Evolutionary conservation across 92 coral and sea anemone genomes (phyloP).

Genomic region (Zoanthus gigantus): DNA sequence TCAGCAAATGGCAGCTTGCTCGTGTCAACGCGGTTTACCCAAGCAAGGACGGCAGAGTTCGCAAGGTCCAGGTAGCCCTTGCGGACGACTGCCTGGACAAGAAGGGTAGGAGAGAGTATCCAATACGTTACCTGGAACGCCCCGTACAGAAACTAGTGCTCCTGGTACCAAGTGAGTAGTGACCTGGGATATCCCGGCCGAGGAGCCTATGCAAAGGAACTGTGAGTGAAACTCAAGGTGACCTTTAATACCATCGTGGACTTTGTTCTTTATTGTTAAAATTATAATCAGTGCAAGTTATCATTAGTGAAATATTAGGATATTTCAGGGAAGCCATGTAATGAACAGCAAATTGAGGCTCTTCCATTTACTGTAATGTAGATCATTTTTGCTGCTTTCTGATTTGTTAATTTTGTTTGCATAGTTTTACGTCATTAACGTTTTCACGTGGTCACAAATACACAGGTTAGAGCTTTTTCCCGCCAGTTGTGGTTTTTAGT

Average conservation of each 20-base stretch:
- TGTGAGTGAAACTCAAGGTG: not conserved
- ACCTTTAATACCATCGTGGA: too few species aligned
- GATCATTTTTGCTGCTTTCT: not conserved
- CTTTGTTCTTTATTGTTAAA: too few species aligned
- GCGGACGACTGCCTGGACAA: conserved; percentile 56
- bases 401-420: not conserved
- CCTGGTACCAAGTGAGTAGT: conserved; percentile 20
- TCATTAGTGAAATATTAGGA: conserved; percentile 3
- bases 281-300: not conserved
- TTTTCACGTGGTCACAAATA: too few species aligned
- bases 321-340: conserved; percentile 31
- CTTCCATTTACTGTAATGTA: not conserved
- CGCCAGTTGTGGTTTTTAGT: too few species aligned
- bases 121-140: conserved; percentile 46
- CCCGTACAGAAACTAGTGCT: conserved; percentile 66
- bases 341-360: conserved; percentile 4
- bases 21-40: conserved; percentile 62
- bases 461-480: too few species aligned
- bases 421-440: not conserved
- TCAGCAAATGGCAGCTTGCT: conserved; percentile 51
- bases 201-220: conserved; percentile 31
- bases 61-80: conserved; percentile 62
- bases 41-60: conserved; percentile 57
- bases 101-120: conserved; percentile 41
- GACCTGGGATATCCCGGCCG: conserved; percentile 56